Base-by-base conservation (phyloP, 1,140 invertebrate genomes). In the Drosophila tsacasi region DNA sequence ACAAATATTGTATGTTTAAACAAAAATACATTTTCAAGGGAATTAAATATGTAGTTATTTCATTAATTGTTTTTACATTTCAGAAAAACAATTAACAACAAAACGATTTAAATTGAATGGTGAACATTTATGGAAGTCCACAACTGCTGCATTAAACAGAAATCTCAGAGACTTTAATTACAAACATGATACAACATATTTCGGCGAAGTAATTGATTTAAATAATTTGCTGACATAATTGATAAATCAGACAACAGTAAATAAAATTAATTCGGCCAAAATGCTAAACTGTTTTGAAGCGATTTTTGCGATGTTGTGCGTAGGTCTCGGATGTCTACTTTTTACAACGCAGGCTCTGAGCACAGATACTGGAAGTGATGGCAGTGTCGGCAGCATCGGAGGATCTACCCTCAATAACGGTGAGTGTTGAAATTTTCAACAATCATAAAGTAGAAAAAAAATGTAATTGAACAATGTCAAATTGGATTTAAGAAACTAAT, bases 361-460 rank as follows among this genome's bases (percentile, higher is more conserved):
- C 52, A 85, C 72, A 37, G 72, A 75, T 10, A 35, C 49, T 1
- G 67, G 67, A 37, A 54, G 55, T 64, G 82, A 84, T 39, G 67
- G 67, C 19, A 73, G 52, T 35, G 46, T 47, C 12, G 58, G 71
- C 35, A 75, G 46, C 39, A 69, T 66, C 7, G 82, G 82, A 5
- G 82, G 78, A 21, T 78, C 82, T 15, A 75, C 82, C 12, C 73
- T 77, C 4, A 84, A 85, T 52, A 85, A 85, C 54, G 82, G 82
- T 85, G 21, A 85, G 82, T 73, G 3, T 1, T 54, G 9, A 5
- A 35, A 15, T 21, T 19, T 13, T 9, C 0, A 13, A 13, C 12
- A 1, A 15, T 7, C 23, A 23, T 0, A 47, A 23, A 47, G 3
- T 0, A 5, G 1, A 10, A 2, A 19, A 23, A 4, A 12, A 23